Evolutionary conservation across 2,113 vertebrate genomes (phyloP).

Genomic region (Gorsachius goisagi): DNA sequence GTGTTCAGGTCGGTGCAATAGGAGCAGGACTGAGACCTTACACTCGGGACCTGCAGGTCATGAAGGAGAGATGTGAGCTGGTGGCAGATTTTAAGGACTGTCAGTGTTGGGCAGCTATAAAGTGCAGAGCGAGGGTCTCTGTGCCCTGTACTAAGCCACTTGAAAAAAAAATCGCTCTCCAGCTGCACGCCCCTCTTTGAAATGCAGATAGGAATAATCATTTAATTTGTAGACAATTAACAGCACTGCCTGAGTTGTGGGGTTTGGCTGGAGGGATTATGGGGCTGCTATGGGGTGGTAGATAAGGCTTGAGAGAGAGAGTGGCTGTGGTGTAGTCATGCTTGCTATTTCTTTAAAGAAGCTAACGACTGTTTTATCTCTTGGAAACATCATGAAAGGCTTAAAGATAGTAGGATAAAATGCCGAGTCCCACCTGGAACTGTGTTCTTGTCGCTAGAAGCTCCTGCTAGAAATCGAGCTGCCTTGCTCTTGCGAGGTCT

Average conservation of each 20-base stretch:
- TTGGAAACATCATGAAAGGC: constrained; percentile 21
- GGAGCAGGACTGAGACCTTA: background rate
- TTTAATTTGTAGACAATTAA: constrained; percentile 45
- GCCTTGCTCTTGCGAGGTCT: background rate
- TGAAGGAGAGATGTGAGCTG: background rate
- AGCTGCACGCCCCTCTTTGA: background rate
- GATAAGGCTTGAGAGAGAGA: background rate
- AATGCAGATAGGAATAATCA: constrained; percentile 7
- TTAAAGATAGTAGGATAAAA: constrained; percentile 4
- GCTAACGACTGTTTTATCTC: background rate
- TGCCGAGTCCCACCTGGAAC: constrained; percentile 4
- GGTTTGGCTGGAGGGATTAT: constrained; percentile 1
- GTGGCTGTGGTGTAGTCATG: background rate
- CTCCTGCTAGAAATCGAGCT: background rate
- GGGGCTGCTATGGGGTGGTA: background rate
- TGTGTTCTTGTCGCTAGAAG: background rate
- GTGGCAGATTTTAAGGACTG: background rate
- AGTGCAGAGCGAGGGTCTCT: background rate
- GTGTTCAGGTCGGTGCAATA: background rate
- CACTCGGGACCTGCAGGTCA: background rate
- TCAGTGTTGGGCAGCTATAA: background rate
- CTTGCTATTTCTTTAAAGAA: background rate
- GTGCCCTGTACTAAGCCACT: background rate
- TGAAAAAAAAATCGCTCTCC: background rate
- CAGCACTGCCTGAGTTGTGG: background rate